Conservation (phyloP, 2,888 invertebrate species). For the Bhutanitis thaidina region DNA sequence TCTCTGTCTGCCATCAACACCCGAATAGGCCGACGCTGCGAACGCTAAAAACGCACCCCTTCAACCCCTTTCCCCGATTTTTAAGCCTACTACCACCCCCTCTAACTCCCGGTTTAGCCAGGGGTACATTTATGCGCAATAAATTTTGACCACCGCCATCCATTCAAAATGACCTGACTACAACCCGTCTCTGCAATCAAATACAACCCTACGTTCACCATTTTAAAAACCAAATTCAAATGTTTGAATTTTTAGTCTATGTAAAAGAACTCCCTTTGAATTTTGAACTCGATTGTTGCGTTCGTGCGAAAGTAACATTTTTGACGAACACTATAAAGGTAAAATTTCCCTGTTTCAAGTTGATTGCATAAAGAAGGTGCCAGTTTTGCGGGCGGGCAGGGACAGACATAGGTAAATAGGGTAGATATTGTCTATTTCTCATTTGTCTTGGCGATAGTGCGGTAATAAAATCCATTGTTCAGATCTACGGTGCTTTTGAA, state of each 20-base stretch:
- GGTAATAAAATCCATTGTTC: conserved; percentile 62
- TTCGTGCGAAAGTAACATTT: conserved; percentile 53
- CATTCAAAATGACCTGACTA: conserved; percentile 60
- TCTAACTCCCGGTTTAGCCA: conserved; percentile 77
- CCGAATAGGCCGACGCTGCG: conserved; percentile 76
- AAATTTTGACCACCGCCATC: conserved; percentile 74
- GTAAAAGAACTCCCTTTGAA: conserved; percentile 66
- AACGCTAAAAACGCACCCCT: conserved; percentile 78
- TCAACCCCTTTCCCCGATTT: conserved; percentile 70
- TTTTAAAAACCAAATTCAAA: conserved; percentile 14
- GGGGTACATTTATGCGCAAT: conserved; percentile 80
- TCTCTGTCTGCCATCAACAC: conserved; percentile 70
- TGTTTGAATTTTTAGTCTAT: conserved; percentile 47
- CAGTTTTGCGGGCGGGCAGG: conserved; percentile 59
- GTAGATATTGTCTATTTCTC: conserved; percentile 68
- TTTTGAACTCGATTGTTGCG: conserved; percentile 55
- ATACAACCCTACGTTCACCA: conserved; percentile 25
- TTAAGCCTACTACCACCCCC: conserved; percentile 76
- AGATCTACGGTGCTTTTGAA: conserved; percentile 30
- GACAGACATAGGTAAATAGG: conserved; percentile 68
- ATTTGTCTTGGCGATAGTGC: conserved; percentile 72
- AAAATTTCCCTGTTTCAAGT: conserved; percentile 38
- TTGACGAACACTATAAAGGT: conserved; percentile 40
- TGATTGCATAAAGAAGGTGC: conserved; percentile 61
- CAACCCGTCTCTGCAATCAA: conserved; percentile 31